Base-by-base conservation (phyloP, 2,888 invertebrate species). In the Mechanitis mazaeus region DNA sequence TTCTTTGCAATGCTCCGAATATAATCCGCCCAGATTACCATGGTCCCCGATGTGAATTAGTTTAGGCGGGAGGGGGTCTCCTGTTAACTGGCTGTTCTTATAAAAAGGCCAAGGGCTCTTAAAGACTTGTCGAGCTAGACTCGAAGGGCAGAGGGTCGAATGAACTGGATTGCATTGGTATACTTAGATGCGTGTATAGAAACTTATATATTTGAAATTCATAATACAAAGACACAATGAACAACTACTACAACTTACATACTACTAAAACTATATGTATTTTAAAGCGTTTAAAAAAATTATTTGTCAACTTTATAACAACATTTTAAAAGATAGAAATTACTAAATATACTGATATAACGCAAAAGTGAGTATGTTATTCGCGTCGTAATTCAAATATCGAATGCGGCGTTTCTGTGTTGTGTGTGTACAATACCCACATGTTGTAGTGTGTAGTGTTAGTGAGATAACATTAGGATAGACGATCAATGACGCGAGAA, bases 121-220 rank as follows among this genome's bases (percentile, higher is more conserved):
- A 72, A 79, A 76, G 81, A 81, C 77, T 76, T 77, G 83, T 81
- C 76, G 80, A 77, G 82, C 84, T 85, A 86, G 85, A 79, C 73
- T 72, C 77, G 82, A 86, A 87, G 86, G 87, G 81, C 86, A 80
- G 75, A 79, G 82, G 85, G 87, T 82, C 84, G 81, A 68, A 71
- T 68, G 72, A 84, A 85, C 86, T 78, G 85, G 85, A 84, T 82
- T 79, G 72, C 68, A 71, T 50, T 31, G 50, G 50, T 50, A 50
- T 50, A 50, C 50, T 50, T 50, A 50, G 50, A 50, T 11, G 50
- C 50, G 50, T 50, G 66, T 68, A 69, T 69, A 69, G 61, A 66
- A 60, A 50, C 28, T 50, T 50, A 50, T 50, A 31, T 50, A 55
- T 65, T 45, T 47, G 54, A 56, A 59, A 61, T 62, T 60, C 56